Conservation (phyloP, 2,113 vertebrate genomes). For the Sialia sialis region DNA sequence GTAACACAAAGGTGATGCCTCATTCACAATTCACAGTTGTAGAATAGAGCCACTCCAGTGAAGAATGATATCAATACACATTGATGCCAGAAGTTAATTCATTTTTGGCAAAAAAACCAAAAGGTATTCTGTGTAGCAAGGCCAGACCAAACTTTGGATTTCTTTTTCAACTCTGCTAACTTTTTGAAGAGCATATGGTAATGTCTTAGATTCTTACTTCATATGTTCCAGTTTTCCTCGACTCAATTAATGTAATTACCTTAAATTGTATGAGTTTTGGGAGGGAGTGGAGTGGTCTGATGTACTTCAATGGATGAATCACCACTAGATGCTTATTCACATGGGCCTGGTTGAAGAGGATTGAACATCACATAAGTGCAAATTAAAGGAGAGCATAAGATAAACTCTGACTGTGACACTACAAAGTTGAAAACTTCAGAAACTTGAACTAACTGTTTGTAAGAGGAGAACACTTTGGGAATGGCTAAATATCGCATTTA, state of each 20-base stretch:
- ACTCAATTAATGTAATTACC: background rate
- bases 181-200: background rate
- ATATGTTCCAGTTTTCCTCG: background rate
- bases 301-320: background rate
- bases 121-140: background rate
- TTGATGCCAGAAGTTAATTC: background rate
- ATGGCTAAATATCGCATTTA: background rate
- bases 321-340: background rate
- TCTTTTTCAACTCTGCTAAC: background rate
- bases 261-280: background rate
- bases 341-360: background rate
- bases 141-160: background rate
- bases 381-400: background rate
- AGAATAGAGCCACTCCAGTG: background rate
- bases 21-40: background rate
- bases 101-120: background rate
- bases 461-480: background rate
- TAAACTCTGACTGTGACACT: background rate
- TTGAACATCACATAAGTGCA: background rate
- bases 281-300: background rate
- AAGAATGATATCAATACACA: background rate
- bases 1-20: background rate
- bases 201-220: background rate
- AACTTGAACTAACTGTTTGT: background rate
- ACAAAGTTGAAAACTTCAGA: background rate